phyloP scores from a whole-genome alignment of 2,113 vertebrate species.

The Phalacrocorax aristotelis region DNA sequence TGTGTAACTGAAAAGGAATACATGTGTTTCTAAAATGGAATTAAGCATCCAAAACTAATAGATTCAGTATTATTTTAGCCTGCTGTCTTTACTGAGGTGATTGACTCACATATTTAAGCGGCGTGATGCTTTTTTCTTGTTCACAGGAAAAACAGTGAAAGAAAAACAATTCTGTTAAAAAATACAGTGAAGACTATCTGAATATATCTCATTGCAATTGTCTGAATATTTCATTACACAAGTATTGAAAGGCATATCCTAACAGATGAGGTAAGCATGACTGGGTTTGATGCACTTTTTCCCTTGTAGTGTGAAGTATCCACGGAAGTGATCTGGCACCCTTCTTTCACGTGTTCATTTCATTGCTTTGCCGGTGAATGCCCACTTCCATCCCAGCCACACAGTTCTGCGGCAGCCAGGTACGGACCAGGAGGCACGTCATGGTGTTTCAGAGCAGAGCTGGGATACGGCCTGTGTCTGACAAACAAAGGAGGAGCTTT shows the following conservation, averaged over 20 bases:
- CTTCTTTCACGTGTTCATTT: neutral
- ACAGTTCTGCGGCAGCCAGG: fast-evolving
- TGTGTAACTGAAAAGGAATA: neutral
- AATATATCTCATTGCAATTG: neutral
- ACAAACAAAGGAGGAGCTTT: too few species aligned
- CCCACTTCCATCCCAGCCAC: neutral
- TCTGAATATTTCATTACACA: neutral
- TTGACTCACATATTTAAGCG: neutral
- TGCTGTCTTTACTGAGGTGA: neutral
- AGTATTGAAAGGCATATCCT: neutral
- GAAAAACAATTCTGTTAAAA: neutral
- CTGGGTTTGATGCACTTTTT: neutral
- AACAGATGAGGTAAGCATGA: neutral
- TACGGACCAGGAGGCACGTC: fast-evolving
- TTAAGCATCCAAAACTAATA: neutral
- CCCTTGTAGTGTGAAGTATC: neutral
- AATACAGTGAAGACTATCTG: neutral
- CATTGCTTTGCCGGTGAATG: neutral
- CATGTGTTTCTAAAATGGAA: neutral
- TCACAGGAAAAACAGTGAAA: neutral
- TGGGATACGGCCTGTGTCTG: neutral
- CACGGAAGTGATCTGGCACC: neutral
- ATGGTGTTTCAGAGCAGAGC: neutral
- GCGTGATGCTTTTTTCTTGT: neutral
- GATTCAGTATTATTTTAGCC: neutral